Percentiles rank a stretch among this genome's conserved stretches.
These are phyloP conservation scores for Anoplopoma fimbria DNA, from an alignment of 2,113 vertebrate species.

Conservation along the genomic window DNA sequence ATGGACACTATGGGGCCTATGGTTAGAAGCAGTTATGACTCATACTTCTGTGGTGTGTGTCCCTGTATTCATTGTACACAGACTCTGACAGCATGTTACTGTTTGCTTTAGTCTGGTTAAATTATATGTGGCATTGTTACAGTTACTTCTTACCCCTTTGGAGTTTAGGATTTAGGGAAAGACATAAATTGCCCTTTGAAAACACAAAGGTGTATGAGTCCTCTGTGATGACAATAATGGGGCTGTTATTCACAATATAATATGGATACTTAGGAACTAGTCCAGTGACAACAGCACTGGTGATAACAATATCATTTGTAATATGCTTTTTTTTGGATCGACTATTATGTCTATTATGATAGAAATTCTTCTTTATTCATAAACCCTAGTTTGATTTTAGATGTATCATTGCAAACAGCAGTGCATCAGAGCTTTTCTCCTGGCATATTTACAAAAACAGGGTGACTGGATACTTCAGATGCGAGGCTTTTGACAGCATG, in stretches of 20 bases:
- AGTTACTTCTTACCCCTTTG: not conserved
- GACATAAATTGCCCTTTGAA: not conserved
- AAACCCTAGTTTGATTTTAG: conserved; percentile 35
- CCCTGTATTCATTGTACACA: not conserved
- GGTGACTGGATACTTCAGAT: conserved; percentile 43
- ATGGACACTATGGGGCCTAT: not conserved
- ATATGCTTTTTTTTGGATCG: not conserved
- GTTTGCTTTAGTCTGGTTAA: not conserved
- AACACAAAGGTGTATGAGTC: not conserved
- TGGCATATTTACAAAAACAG: conserved; percentile 59
- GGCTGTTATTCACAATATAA: not conserved
- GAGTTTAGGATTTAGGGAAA: not conserved
- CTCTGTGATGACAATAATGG: not conserved
- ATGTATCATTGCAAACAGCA: conserved; percentile 15
- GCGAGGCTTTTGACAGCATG: conserved; percentile 60
- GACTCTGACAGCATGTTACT: not conserved
- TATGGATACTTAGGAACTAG: not conserved
- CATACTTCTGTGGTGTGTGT: not conserved
- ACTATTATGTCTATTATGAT: not conserved
- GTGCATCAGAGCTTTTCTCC: conserved; percentile 19
- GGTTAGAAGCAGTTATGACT: not conserved
- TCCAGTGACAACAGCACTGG: not conserved
- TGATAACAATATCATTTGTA: not conserved
- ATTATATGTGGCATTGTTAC: not conserved
- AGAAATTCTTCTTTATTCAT: conserved; percentile 4